Evolutionary conservation across 2,888 invertebrate genomes (phyloP).

Genomic region (Tachina lurida): DNA sequence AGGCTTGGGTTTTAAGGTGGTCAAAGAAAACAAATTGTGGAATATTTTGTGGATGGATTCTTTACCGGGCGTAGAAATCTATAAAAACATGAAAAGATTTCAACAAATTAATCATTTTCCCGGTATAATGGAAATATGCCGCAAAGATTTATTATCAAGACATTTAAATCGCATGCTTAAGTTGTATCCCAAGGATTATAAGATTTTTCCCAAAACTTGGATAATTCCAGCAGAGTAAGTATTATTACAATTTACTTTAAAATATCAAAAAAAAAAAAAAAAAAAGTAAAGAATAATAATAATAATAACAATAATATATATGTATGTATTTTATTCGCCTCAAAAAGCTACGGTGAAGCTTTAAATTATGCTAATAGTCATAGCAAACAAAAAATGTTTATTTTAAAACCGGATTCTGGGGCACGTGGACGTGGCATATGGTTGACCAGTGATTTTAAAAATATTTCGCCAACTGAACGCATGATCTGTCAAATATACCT

Average conservation of each 20-base stretch:
- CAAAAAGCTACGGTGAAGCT: slow-evolving; percentile 87
- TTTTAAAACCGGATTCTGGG: slow-evolving; percentile 95
- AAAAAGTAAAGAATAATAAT: neutral
- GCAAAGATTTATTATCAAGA: slow-evolving; percentile 94
- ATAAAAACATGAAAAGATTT: slow-evolving; percentile 95
- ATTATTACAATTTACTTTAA: neutral
- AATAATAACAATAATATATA: neutral
- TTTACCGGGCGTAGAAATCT: slow-evolving; percentile 92
- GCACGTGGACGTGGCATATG: slow-evolving; percentile 96
- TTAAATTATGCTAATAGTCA: slow-evolving; percentile 80
- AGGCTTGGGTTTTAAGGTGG: slow-evolving; percentile 82
- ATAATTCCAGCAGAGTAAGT: slow-evolving; percentile 94
- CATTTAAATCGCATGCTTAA: slow-evolving; percentile 95
- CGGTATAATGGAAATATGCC: slow-evolving; percentile 93
- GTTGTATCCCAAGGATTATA: slow-evolving; percentile 94
- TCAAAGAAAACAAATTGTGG: slow-evolving; percentile 92
- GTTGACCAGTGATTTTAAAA: slow-evolving; percentile 90
- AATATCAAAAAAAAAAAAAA: too few species aligned
- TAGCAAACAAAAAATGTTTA: slow-evolving; percentile 89
- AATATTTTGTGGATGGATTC: slow-evolving; percentile 95
- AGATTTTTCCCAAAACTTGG: slow-evolving; percentile 97
- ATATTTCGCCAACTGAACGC: slow-evolving; percentile 89
- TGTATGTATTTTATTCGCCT: neutral
- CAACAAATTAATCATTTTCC: slow-evolving; percentile 97
- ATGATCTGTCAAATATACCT: slow-evolving; percentile 94